phyloP scores from a whole-genome alignment of 2,797 vertebrate genomes.

The Cyprinella venusta region DNA sequence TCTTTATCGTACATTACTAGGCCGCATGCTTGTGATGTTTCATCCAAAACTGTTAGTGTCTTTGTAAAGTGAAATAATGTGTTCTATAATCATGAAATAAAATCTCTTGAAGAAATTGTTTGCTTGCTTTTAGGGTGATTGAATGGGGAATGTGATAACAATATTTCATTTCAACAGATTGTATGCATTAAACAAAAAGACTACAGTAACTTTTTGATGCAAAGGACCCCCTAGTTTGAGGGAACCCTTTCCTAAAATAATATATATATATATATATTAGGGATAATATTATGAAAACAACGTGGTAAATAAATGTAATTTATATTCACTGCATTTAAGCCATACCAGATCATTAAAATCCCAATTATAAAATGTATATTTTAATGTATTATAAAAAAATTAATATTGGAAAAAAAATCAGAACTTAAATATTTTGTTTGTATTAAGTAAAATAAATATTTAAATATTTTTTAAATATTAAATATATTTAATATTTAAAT shows the following conservation, averaged over 20 bases:
- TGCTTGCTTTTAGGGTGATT: background rate
- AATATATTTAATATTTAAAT: too few relatives aligned
- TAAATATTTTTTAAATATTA: too few relatives aligned
- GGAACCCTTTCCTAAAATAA: background rate
- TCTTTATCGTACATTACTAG: background rate
- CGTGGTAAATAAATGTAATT: background rate
- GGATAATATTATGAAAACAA: background rate
- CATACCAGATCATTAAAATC: background rate
- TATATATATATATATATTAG: background rate
- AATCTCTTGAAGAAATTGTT: background rate
- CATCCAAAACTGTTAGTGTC: slow-evolving; percentile 20
- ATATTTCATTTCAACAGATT: background rate
- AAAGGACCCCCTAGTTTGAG: background rate
- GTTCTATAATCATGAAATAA: slow-evolving; percentile 42
- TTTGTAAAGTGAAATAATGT: slow-evolving; percentile 34
- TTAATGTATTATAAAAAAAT: background rate
- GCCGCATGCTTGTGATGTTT: slow-evolving; percentile 26
- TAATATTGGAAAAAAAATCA: background rate
- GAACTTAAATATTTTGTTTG: background rate
- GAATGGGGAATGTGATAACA: background rate
- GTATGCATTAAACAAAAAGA: background rate
- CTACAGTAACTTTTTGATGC: background rate
- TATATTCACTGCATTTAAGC: background rate
- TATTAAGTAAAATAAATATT: too few relatives aligned
- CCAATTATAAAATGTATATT: background rate